Evolutionary conservation across 2,113 vertebrate species (phyloP).

Genomic region (Hypocryptadius cinnamomeus): DNA sequence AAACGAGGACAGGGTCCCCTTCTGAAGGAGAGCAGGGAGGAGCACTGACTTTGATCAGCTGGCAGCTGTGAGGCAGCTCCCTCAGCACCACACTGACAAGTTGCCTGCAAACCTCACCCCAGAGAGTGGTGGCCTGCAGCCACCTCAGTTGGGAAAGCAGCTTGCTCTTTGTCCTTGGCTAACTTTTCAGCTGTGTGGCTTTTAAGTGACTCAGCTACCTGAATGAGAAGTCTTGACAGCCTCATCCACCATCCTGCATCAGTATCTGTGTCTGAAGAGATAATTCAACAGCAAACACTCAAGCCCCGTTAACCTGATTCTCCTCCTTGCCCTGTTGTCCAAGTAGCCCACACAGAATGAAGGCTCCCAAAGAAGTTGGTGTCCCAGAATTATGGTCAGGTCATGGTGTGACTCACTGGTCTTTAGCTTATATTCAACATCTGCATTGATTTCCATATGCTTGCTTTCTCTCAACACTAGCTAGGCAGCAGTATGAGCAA

Average conservation of each 20-base stretch:
- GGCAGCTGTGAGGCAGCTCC: background rate
- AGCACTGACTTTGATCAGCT: background rate
- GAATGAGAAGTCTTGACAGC: background rate
- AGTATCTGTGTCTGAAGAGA: background rate
- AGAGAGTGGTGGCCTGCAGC: background rate
- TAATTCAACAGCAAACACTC: background rate
- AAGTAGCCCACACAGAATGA: background rate
- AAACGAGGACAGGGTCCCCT: constrained; percentile 41
- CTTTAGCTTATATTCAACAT: background rate
- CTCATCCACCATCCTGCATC: background rate
- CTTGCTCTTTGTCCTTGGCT: background rate
- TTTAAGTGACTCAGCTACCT: background rate
- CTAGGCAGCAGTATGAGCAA: background rate
- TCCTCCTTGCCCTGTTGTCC: background rate
- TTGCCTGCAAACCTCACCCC: background rate
- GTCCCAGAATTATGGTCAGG: background rate
- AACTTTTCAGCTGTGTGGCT: background rate
- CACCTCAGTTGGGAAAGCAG: background rate
- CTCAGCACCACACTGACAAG: background rate
- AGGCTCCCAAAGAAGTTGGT: background rate
- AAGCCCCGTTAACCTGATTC: background rate
- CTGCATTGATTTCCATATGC: background rate
- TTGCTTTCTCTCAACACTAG: background rate
- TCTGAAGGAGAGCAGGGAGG: constrained; percentile 21
- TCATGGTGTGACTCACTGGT: background rate